phyloP scores from a whole-genome alignment of 2,797 vertebrate species.

The Avahi laniger region DNA sequence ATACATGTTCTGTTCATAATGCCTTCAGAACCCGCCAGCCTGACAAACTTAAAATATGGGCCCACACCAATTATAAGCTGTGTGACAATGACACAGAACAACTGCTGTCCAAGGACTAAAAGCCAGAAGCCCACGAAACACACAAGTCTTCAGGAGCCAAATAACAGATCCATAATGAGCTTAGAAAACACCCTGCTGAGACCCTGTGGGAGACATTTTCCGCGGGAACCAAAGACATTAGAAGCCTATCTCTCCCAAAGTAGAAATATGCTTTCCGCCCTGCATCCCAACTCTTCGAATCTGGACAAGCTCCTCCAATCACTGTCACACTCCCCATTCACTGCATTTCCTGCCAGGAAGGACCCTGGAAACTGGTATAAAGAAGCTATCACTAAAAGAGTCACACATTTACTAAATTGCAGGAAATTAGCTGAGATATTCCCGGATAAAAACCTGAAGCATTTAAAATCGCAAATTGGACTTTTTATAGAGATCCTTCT shows the following conservation, averaged over 20 bases:
- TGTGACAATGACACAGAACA: constrained; percentile 8
- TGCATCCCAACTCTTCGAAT: not conserved
- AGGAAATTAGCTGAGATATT: not conserved
- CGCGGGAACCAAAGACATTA: constrained; percentile 34
- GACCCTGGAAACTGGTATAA: not conserved
- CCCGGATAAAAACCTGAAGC: not conserved
- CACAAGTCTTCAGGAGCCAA: constrained; percentile 6
- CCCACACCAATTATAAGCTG: constrained; percentile 8
- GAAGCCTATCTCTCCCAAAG: constrained; percentile 41
- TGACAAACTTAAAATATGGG: constrained; percentile 25
- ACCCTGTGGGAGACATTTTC: constrained; percentile 38
- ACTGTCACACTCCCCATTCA: not conserved
- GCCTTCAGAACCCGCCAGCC: not conserved
- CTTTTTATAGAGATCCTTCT: not conserved
- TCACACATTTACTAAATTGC: constrained; percentile 25
- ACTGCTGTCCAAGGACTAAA: constrained; percentile 15
- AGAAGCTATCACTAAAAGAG: not conserved
- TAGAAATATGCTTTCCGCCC: not conserved
- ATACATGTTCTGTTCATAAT: not conserved
- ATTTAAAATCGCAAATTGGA: not conserved
- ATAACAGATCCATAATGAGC: constrained; percentile 49
- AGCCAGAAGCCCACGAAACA: constrained; percentile 29
- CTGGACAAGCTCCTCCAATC: constrained; percentile 36
- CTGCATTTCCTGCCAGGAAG: not conserved
- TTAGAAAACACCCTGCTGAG: constrained; percentile 49